Percentiles rank a stretch among this genome's conserved stretches.
Evolutionary conservation across 2,113 vertebrate species (phyloP).

Genomic region (Typhlomys cinereus): DNA sequence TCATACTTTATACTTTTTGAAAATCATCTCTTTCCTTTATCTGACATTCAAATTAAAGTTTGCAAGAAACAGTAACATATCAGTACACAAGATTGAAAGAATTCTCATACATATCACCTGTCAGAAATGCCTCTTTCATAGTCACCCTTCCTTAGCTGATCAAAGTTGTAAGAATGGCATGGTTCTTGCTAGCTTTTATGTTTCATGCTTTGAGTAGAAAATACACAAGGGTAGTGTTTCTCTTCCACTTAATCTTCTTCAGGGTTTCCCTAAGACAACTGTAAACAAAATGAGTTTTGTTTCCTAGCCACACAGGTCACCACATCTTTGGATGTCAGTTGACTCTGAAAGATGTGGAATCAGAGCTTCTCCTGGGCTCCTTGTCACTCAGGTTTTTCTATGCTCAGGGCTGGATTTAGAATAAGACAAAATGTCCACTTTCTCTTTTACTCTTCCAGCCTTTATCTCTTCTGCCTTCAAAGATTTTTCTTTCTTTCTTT

Average conservation of each 20-base stretch:
- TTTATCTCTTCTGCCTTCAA: conserved; percentile 28
- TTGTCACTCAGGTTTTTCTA: background rate
- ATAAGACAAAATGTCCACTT: background rate
- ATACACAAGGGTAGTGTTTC: conserved; percentile 4
- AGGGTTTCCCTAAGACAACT: background rate
- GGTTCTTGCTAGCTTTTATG: background rate
- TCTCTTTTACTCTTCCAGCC: conserved; percentile 11
- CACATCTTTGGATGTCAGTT: background rate
- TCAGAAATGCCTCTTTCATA: background rate
- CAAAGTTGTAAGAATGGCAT: conserved; percentile 4
- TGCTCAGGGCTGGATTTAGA: background rate
- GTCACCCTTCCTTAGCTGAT: background rate
- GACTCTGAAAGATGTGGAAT: background rate
- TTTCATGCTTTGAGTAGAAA: background rate
- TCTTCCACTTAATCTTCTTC: background rate
- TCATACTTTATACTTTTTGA: background rate
- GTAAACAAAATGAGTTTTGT: background rate
- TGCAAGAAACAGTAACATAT: background rate
- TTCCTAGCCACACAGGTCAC: too few relatives aligned
- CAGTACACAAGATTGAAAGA: background rate
- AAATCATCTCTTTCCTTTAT: background rate
- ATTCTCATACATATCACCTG: background rate
- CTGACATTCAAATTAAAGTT: background rate
- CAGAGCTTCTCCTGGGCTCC: background rate
- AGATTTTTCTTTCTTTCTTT: too few relatives aligned